A percentile compares a stretch with the other conserved stretches of the same genome.
Conservation (phyloP, 2,888 invertebrate genomes). For the Antheraea assamensis region DNA sequence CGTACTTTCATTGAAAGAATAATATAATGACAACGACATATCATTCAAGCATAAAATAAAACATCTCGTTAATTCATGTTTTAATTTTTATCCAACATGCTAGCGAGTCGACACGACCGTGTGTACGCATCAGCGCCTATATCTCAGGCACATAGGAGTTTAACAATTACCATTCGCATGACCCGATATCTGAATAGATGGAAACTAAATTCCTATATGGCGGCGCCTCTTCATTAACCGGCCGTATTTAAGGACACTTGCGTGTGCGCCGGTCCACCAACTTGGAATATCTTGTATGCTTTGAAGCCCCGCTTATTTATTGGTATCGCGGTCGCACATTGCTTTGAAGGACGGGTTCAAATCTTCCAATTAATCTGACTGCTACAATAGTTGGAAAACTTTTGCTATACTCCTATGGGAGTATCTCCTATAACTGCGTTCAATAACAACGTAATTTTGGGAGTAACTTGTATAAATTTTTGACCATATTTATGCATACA, state of each 20-base stretch:
- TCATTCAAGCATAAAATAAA: background rate
- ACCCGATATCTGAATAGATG: constrained; percentile 23
- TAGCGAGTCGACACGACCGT: background rate
- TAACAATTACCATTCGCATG: constrained; percentile 38
- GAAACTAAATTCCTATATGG: constrained; percentile 20
- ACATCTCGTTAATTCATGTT: background rate
- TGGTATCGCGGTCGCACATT: background rate
- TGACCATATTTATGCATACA: too few relatives aligned
- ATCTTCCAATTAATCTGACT: background rate
- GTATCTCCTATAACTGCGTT: too few relatives aligned
- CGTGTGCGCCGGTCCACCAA: background rate
- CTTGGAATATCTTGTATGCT: background rate
- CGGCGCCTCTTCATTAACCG: constrained; percentile 19
- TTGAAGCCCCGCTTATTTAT: background rate
- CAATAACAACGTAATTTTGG: too few relatives aligned
- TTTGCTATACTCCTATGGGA: too few relatives aligned
- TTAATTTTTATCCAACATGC: background rate
- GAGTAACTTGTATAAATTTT: too few relatives aligned
- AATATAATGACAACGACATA: too few relatives aligned
- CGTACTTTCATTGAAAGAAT: too few relatives aligned
- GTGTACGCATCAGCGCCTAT: constrained; percentile 14
- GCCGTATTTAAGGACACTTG: constrained; percentile 1
- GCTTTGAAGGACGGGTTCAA: background rate
- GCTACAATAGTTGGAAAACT: too few relatives aligned
- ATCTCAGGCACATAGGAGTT: constrained; percentile 17